Evolutionary conservation across 1,140 invertebrate genomes (phyloP), one percentile per base, ranked within the genome.

Genomic region (Drosophila ambigua): DNA sequence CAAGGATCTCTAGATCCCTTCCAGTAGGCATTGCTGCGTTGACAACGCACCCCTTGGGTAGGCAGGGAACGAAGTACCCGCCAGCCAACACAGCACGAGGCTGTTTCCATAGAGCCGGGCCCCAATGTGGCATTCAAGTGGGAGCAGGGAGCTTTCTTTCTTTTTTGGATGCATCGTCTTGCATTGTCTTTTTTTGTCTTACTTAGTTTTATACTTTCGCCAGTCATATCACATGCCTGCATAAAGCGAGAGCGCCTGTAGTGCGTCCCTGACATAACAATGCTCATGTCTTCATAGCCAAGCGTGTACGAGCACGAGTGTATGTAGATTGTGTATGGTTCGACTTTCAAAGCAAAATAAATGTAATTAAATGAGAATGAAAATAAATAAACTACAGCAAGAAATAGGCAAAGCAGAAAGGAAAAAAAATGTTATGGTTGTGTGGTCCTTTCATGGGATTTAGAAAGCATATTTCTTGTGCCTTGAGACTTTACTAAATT

Each of bases 361-460:
- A 57, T 57, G 16, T 16, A 69, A 66, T 66, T 48, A 23, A 16
- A 16, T 16, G 16, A 16, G 16, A 16, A 16, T 16, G 1, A 16
- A 16, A 16, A 16, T 16, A 16, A 16, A 16, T 16, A 16, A 16
- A 16, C 16, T 16, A 16, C 16, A 16, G 16, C 16, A 0, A 49
- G 28, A 23, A 62, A 15, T 31, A 7, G 16, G 23, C 16, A 20
- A 8, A 61, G 39, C 39, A 31, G 4, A n/a, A 5, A 16, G 59
- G 24, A n/a, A 20, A 63, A 69, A 67, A 69, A 67, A 16, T 0
- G 0, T 16, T 16, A 16, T 16, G 16, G 16, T 16, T 57, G 44
- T 57, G 50, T 55, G 44, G 57, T 69, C 31, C 66, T 69, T 69
- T 69, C 62, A 69, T 67, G n/a, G 31, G 62, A 69, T 67, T 69